Base-by-base conservation (phyloP, 2,888 invertebrate genomes). In the Cecidostiba fungosa region DNA sequence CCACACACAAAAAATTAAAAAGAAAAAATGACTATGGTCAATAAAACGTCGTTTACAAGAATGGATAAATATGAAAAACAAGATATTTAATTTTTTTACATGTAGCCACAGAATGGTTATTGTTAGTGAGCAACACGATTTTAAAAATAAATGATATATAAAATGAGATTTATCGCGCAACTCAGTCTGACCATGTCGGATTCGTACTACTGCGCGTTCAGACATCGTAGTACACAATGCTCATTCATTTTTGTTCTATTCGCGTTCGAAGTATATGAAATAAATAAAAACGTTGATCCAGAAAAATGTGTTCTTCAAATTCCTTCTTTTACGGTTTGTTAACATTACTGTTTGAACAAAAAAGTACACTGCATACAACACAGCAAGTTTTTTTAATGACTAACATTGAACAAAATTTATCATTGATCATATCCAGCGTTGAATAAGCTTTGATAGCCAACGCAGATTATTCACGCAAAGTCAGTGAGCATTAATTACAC, bases 1-100 rank as follows among this genome's bases (percentile, higher is more conserved):
- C 39, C 23, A 43, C 73, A 10, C 23, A 73, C n/a, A 14, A 73
- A 43, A 73, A 39, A 73, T 73, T n/a, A 39, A 39, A 43, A 43
- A 73, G 66, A 47, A 23, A 47, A 23, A 43, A 47, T 73, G 39
- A 73, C 8, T n/a, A 19, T 72, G 39, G 14, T 39, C 12, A 73
- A 39, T 39, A 3, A 43, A 19, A 43, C 43, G 23, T 3, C 23
- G 43, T 73, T n/a, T 43, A 29, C 5, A 43, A 73, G 26, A 73
- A 43, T n/a, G 39, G n/a, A 39, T 23, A 6, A 23, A 26, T 12
- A 73, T 39, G 43, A 43, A 39, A 73, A 43, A 23, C 6, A 73
- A n/a, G 43, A 43, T 43, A 0, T 32, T 16, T 32, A 3, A n/a
- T 73, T n/a, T 10, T 39, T n/a, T 23, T 10, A 23, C n/a, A 23